A percentile compares a stretch with the other conserved stretches of the same genome.
These are phyloP conservation scores for Choloepus hoffmanni DNA, from an alignment of 2,113 vertebrate genomes.

Conservation along the genomic window DNA sequence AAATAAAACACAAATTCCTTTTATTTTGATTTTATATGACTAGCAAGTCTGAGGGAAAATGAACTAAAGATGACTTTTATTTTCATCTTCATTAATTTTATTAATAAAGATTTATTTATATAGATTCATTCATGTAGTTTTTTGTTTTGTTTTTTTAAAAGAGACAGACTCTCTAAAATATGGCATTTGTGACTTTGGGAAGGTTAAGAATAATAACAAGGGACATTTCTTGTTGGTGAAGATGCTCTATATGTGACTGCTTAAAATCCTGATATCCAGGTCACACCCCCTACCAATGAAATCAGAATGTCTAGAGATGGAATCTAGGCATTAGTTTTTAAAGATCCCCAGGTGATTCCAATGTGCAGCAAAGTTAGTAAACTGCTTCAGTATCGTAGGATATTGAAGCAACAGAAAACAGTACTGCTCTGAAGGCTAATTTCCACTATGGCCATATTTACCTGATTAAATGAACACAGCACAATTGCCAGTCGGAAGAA, in stretches of 20 bases:
- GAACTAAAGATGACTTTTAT: not conserved
- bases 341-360: not conserved
- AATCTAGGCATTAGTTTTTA: not conserved
- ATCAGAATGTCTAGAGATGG: not conserved
- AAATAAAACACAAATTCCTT: slow-evolving; percentile 15
- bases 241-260: not conserved
- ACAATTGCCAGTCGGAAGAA: not conserved
- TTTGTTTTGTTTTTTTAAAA: not conserved
- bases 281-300: not conserved
- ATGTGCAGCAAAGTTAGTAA: not conserved
- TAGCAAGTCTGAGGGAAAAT: slow-evolving; percentile 44
- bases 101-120: too few species aligned
- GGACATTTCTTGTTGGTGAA: not conserved
- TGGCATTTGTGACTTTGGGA: slow-evolving; percentile 19
- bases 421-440: not conserved
- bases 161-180: slow-evolving; percentile 50
- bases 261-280: not conserved
- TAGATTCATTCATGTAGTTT: not conserved
- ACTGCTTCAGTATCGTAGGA: not conserved
- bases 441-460: not conserved
- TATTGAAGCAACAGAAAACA: not conserved
- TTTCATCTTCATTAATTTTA: too few species aligned
- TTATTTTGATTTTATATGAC: slow-evolving; percentile 5
- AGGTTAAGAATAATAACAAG: not conserved
- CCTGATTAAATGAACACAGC: not conserved